Percentiles rank a stretch among this genome's conserved stretches.
These are phyloP conservation scores for Entomyzon cyanotis DNA, from an alignment of 2,113 vertebrate genomes.

Conservation along the genomic window DNA sequence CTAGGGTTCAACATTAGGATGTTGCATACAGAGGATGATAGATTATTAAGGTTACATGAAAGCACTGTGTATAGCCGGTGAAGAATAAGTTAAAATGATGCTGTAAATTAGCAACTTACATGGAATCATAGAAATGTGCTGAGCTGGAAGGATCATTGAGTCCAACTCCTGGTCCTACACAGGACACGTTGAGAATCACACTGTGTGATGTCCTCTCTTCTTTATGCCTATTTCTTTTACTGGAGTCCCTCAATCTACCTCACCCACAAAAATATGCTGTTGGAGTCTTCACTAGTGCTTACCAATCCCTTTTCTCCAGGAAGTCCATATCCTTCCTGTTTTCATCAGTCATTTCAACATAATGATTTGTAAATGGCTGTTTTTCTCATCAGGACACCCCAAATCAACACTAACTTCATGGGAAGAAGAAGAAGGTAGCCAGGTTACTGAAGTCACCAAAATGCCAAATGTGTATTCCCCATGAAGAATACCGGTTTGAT, in stretches of 20 bases:
- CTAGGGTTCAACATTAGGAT: background rate
- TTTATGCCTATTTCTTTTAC: background rate
- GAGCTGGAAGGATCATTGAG: background rate
- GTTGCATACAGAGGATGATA: background rate
- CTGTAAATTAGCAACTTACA: background rate
- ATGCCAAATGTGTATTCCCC: background rate
- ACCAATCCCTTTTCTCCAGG: background rate
- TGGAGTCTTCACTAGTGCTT: background rate
- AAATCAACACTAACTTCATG: background rate
- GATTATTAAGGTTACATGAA: background rate
- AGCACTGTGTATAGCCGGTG: background rate
- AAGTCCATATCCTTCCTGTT: background rate
- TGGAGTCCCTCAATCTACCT: background rate
- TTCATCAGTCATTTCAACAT: background rate
- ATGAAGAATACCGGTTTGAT: background rate
- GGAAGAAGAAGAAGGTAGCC: background rate
- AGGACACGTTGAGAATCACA: fast-evolving
- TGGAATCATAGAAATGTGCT: background rate
- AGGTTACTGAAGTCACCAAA: background rate
- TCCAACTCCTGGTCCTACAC: background rate
- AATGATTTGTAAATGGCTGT: background rate
- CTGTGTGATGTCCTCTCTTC: background rate
- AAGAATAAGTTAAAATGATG: background rate
- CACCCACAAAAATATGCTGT: background rate
- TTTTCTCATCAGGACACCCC: background rate